Conservation (phyloP, 1,140 invertebrate species). For the Hyles euphorbiae region DNA sequence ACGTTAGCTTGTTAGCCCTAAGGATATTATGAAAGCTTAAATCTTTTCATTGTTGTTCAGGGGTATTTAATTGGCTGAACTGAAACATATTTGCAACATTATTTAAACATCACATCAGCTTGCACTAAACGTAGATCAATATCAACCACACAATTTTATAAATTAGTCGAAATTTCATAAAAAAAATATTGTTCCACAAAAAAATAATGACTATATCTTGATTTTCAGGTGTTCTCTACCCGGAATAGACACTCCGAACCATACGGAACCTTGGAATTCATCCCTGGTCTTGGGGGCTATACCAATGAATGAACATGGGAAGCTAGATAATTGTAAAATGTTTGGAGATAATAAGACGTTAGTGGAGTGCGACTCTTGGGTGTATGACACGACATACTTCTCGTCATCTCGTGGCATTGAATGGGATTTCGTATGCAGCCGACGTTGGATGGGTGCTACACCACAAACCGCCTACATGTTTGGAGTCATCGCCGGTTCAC, state of each 20-base stretch:
- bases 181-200: background rate
- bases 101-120: no score
- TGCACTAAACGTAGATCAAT: no score
- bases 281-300: conserved; percentile 65
- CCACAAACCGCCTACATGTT: conserved; percentile 91
- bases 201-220: conserved; percentile 14
- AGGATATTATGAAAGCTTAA: no score
- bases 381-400: conserved; percentile 83
- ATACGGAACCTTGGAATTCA: conserved; percentile 70
- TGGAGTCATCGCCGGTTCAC: conserved; percentile 88
- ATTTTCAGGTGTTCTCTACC: conserved; percentile 58
- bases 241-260: conserved; percentile 48
- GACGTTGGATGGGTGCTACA: conserved; percentile 86
- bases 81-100: no score
- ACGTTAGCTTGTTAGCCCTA: no score
- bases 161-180: no score
- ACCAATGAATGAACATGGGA: conserved; percentile 70
- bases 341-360: conserved; percentile 68
- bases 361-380: conserved; percentile 77
- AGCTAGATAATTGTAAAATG: conserved; percentile 77
- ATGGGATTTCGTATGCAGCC: conserved; percentile 90
- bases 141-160: no score
- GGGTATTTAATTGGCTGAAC: no score
- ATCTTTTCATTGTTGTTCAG: no score
- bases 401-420: conserved; percentile 83